Evolutionary conservation across 2,113 vertebrate genomes (phyloP).

Genomic region (Charadrius vociferus): DNA sequence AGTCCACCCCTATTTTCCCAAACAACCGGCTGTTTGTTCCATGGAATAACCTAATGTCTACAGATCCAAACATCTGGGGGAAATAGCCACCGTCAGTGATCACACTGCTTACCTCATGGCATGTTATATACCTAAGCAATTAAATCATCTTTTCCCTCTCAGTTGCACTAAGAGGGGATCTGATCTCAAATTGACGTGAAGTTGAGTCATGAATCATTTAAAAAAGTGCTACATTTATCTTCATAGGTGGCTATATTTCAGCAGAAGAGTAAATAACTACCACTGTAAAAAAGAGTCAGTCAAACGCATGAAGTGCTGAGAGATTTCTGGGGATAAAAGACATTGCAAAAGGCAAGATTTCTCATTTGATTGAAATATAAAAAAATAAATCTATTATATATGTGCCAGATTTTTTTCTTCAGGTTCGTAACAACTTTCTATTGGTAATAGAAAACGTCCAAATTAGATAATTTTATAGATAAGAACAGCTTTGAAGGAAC

Average conservation of each 20-base stretch:
- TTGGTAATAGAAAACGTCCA: not conserved
- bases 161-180: not conserved
- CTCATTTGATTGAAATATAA: not conserved
- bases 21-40: not conserved
- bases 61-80: not conserved
- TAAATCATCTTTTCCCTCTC: not conserved
- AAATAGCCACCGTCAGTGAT: not conserved
- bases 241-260: constrained; percentile 13
- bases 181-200: not conserved
- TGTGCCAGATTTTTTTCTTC: not conserved
- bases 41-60: not conserved
- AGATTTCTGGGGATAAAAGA: not conserved
- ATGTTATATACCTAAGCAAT: not conserved
- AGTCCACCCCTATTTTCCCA: not conserved
- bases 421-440: not conserved
- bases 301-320: not conserved
- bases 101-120: not conserved
- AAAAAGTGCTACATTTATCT: constrained; percentile 21
- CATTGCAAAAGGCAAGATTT: not conserved
- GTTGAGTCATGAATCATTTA: not conserved
- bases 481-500: constrained; percentile 32
- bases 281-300: not conserved
- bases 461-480: constrained; percentile 24
- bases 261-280: constrained; percentile 31
- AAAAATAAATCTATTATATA: not conserved